These are phyloP conservation scores for Ictidomys tridecemlineatus DNA, from an alignment of 2,113 vertebrate species.

Conservation along the genomic window DNA sequence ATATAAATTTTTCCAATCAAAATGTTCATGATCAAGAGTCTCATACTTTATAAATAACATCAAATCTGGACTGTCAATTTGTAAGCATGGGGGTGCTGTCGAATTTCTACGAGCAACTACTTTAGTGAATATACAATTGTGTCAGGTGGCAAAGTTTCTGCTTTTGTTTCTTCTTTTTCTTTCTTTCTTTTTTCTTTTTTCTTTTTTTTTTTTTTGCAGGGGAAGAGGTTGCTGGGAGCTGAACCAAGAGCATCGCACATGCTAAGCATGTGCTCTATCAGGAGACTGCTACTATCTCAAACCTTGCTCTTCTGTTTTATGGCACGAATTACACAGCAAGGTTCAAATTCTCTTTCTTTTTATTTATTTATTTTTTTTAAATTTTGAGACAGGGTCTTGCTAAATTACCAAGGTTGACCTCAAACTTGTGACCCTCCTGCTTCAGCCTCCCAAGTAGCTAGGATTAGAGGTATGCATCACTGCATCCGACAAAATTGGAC, in stretches of 20 bases:
- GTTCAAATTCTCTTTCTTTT: background rate
- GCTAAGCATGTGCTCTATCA: background rate
- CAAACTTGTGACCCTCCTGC: too few species aligned
- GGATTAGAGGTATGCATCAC: too few species aligned
- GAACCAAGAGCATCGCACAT: too few species aligned
- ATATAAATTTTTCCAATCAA: background rate
- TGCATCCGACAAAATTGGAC: too few species aligned
- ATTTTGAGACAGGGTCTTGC: too few species aligned
- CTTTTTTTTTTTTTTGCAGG: too few species aligned
- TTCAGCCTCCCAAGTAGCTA: too few species aligned
- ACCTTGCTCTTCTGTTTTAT: background rate
- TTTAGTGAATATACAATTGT: background rate
- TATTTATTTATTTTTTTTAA: too few species aligned
- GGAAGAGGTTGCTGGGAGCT: too few species aligned
- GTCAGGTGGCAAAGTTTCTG: background rate
- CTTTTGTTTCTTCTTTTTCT: background rate
- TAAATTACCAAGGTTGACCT: too few species aligned
- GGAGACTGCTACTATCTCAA: background rate
- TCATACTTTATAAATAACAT: background rate
- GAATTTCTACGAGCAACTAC: background rate
- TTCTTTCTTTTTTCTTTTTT: background rate
- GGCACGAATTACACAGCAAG: background rate
- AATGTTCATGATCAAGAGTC: slow-evolving; percentile 1
- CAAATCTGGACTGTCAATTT: background rate
- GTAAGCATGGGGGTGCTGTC: background rate